phyloP scores from a whole-genome alignment of 2,113 vertebrate genomes.

The Clarias gariepinus region DNA sequence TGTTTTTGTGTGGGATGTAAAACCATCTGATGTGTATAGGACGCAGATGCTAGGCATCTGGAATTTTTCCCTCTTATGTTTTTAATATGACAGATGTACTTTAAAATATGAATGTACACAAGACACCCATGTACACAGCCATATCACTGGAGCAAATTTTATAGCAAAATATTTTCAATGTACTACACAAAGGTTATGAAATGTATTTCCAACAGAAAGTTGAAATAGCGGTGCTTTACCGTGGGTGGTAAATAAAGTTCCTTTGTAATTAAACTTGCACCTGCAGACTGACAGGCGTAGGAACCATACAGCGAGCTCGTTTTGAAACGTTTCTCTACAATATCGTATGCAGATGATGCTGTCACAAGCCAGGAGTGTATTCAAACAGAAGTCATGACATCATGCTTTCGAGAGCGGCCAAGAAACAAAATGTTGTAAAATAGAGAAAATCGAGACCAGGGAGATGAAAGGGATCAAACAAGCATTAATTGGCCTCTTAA shows the following conservation, averaged over 20 bases:
- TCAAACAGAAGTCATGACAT: constrained; percentile 19
- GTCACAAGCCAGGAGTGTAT: not conserved
- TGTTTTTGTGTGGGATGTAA: not conserved
- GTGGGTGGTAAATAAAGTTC: not conserved
- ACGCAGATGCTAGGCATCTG: not conserved
- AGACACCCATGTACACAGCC: not conserved
- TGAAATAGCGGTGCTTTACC: not conserved
- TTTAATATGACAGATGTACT: not conserved
- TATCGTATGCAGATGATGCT: constrained; percentile 3
- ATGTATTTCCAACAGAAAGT: not conserved
- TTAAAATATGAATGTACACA: not conserved
- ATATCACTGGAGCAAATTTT: not conserved
- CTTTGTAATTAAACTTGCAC: not conserved
- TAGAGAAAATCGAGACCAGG: not conserved
- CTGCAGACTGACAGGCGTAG: not conserved
- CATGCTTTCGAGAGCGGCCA: constrained; percentile 3
- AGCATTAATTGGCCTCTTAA: constrained; percentile 33
- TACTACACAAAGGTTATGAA: not conserved
- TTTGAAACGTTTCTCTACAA: constrained; percentile 11
- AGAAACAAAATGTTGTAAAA: not conserved
- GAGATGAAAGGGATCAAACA: constrained; percentile 35
- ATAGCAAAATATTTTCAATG: not conserved
- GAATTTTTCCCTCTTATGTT: not conserved
- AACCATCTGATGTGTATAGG: not conserved
- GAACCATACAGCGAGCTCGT: not conserved